Conservation (phyloP, 2,888 invertebrate genomes). For the Andrena chrysosceles region DNA sequence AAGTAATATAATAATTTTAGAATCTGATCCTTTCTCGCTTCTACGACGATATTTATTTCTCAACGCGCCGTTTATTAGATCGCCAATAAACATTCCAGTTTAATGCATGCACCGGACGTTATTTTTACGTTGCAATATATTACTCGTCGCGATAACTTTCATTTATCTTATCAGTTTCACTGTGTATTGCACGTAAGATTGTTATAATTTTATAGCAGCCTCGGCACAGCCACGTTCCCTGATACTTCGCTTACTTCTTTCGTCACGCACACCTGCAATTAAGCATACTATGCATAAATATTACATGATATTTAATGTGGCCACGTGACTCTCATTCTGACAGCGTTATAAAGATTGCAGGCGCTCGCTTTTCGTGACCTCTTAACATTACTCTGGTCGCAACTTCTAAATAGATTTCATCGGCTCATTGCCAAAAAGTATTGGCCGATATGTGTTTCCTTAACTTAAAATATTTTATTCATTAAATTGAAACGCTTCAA, state of each 20-base stretch:
- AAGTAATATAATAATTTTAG: too few relatives aligned
- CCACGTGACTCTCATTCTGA: conserved; percentile 29
- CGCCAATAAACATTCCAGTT: neutral
- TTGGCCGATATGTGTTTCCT: neutral
- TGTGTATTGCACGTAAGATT: conserved; percentile 10
- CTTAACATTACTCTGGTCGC: neutral
- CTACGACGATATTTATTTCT: neutral
- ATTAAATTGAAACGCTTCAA: too few relatives aligned
- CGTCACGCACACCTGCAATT: conserved; percentile 46
- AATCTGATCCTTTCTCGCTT: neutral
- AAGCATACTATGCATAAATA: conserved; percentile 43
- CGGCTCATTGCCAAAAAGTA: neutral
- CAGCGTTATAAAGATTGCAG: conserved; percentile 21
- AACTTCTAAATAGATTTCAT: neutral
- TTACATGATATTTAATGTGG: conserved; percentile 26
- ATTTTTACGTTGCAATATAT: conserved; percentile 2
- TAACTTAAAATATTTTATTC: too few relatives aligned
- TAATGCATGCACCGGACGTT: neutral
- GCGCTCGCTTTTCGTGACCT: neutral
- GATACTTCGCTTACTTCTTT: conserved; percentile 28
- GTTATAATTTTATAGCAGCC: conserved; percentile 15
- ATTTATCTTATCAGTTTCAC: conserved; percentile 29
- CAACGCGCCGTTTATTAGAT: neutral
- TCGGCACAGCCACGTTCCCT: conserved; percentile 10
- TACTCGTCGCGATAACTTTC: conserved; percentile 9